Evolutionary conservation across 1,140 invertebrate genomes (phyloP).

Genomic region (Uloborus diversus): DNA sequence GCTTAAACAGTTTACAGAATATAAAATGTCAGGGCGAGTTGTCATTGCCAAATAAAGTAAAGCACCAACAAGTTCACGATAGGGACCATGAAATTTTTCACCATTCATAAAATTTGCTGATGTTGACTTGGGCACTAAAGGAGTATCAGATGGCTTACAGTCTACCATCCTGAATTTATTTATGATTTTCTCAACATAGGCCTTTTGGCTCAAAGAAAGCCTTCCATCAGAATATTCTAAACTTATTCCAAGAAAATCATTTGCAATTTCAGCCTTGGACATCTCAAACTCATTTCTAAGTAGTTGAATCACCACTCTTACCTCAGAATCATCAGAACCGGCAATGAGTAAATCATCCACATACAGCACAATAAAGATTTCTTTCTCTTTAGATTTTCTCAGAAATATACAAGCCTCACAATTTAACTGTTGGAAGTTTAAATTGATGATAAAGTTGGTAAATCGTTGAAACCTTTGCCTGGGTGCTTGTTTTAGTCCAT

Average conservation of each 20-base stretch:
- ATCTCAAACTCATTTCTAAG: slow-evolving; percentile 17
- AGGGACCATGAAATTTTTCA: too few species aligned
- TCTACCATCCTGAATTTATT: not conserved
- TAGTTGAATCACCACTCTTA: slow-evolving; percentile 8
- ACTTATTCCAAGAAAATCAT: slow-evolving; percentile 23
- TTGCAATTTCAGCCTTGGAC: slow-evolving; percentile 15
- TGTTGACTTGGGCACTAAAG: too few species aligned
- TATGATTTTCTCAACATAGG: not conserved
- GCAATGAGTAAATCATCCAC: slow-evolving; percentile 26
- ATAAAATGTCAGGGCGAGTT: too few species aligned
- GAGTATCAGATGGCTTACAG: slow-evolving; percentile 12
- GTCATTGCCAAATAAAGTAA: too few species aligned
- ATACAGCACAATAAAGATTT: slow-evolving; percentile 16
- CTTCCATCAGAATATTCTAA: not conserved
- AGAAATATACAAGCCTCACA: slow-evolving; percentile 4
- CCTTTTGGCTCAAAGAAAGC: not conserved
- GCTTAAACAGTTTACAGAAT: not conserved
- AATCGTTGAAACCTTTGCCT: too few species aligned
- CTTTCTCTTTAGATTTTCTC: not conserved
- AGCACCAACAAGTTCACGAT: too few species aligned
- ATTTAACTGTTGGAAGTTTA: slow-evolving; percentile 13
- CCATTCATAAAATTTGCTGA: too few species aligned
- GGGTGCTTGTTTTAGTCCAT: slow-evolving; percentile 59
- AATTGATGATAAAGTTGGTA: slow-evolving; percentile 25
- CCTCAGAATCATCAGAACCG: slow-evolving; percentile 7